Evolutionary conservation across 2,888 invertebrate genomes (phyloP).

Genomic region (Drosophila kambysellisi): DNA sequence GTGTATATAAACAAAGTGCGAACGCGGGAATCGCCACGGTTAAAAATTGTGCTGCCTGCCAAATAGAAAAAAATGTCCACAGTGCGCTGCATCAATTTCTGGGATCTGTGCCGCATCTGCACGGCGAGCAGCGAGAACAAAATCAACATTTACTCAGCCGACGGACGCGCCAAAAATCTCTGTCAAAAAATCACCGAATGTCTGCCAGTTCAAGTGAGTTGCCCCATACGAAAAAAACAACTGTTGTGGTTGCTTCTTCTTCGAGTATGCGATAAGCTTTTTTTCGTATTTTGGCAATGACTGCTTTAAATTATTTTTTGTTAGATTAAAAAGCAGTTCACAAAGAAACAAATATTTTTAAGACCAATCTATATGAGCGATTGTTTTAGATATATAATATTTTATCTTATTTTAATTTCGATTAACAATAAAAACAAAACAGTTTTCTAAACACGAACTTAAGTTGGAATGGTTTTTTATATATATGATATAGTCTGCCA

Average conservation of each 20-base stretch:
- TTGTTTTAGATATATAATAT: neutral
- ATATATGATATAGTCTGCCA: neutral
- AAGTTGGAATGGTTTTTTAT: neutral
- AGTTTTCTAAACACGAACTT: neutral
- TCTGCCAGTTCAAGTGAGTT: constrained; percentile 87
- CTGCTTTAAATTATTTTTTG: neutral
- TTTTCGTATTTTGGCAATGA: neutral
- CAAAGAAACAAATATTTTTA: neutral
- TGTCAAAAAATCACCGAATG: constrained; percentile 89
- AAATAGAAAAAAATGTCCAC: constrained; percentile 86
- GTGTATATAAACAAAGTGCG: constrained; percentile 58
- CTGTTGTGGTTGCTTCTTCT: neutral
- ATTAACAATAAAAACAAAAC: neutral
- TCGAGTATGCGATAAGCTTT: neutral
- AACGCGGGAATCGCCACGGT: constrained; percentile 42
- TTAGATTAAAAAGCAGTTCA: neutral
- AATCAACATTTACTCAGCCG: constrained; percentile 89
- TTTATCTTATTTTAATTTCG: neutral
- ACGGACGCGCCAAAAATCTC: constrained; percentile 88
- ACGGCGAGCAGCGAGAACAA: constrained; percentile 88
- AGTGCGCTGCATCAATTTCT: constrained; percentile 90
- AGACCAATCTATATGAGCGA: neutral
- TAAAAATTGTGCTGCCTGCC: constrained; percentile 9
- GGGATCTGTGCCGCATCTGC: constrained; percentile 90
- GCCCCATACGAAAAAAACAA: neutral